Conservation (phyloP, 2,797 vertebrate genomes). For the Hyperoplus lanceolatus region DNA sequence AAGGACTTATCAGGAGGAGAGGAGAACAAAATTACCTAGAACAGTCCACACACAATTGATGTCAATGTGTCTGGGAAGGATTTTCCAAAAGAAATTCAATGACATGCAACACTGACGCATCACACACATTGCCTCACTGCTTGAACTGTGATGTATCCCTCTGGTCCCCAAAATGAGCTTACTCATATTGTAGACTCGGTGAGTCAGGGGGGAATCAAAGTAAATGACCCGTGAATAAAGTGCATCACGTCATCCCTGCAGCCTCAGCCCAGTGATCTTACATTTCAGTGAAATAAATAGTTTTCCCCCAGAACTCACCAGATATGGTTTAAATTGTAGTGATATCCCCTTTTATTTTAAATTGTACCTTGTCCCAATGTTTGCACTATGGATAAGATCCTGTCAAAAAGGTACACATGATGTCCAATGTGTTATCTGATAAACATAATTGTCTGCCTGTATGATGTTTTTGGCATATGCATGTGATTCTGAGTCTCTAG, state of each 20-base stretch:
- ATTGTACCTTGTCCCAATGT: not conserved
- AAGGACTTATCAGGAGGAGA: conserved; percentile 43
- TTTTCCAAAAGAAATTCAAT: conserved; percentile 57
- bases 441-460: conserved; percentile 20
- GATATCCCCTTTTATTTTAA: conserved; percentile 13
- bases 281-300: conserved; percentile 46
- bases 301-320: conserved; percentile 2
- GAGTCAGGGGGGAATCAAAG: conserved; percentile 69
- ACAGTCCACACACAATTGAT: conserved; percentile 33
- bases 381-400: not conserved
- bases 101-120: conserved; percentile 64
- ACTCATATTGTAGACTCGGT: conserved; percentile 61
- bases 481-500: conserved; percentile 14
- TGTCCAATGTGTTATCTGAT: conserved; percentile 30
- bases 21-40: conserved; percentile 47
- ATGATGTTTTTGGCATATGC: conserved; percentile 28
- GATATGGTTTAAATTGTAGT: conserved; percentile 24
- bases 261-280: conserved; percentile 56
- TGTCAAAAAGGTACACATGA: not conserved
- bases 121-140: conserved; percentile 52
- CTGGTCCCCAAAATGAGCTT: conserved; percentile 62
- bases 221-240: conserved; percentile 73
- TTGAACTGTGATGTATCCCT: conserved; percentile 58
- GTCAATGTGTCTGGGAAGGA: conserved; percentile 15
- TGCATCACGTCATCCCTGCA: conserved; percentile 64